These are phyloP conservation scores for Thalassarche chlororhynchos DNA, from an alignment of 2,113 vertebrate genomes.

Conservation along the genomic window DNA sequence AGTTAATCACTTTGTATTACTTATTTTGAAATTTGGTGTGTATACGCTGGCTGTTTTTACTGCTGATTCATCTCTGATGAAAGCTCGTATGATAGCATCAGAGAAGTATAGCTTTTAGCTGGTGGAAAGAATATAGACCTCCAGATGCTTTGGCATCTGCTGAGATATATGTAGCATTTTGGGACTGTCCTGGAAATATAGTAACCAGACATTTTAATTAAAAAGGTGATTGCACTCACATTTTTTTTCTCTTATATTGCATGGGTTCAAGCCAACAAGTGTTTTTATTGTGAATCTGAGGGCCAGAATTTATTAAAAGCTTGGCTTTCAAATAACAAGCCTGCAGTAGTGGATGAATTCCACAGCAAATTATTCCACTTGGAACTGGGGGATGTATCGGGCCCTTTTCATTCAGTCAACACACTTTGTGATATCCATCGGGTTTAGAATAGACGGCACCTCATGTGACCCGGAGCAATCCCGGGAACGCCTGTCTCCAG, in stretches of 20 bases:
- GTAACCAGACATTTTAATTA: background rate
- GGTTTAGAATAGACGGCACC: background rate
- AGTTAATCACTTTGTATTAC: background rate
- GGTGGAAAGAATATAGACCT: background rate
- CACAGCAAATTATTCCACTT: background rate
- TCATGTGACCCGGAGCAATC: background rate
- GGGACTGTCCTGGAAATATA: background rate
- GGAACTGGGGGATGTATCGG: background rate
- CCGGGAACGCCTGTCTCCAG: background rate
- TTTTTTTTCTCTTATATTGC: background rate
- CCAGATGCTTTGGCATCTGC: background rate
- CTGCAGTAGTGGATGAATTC: background rate
- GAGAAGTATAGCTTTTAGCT: background rate
- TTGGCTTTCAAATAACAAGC: background rate
- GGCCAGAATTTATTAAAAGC: background rate
- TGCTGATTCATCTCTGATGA: background rate
- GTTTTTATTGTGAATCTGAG: background rate
- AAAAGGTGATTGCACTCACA: background rate
- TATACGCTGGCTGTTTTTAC: background rate
- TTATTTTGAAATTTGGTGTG: background rate
- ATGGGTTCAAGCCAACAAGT: background rate
- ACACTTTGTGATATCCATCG: fast-evolving
- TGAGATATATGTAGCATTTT: background rate
- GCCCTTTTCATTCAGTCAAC: background rate
- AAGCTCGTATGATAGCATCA: background rate